These are phyloP conservation scores for Ochotona curzoniae DNA, from an alignment of 2,113 vertebrate genomes.

Conservation along the genomic window DNA sequence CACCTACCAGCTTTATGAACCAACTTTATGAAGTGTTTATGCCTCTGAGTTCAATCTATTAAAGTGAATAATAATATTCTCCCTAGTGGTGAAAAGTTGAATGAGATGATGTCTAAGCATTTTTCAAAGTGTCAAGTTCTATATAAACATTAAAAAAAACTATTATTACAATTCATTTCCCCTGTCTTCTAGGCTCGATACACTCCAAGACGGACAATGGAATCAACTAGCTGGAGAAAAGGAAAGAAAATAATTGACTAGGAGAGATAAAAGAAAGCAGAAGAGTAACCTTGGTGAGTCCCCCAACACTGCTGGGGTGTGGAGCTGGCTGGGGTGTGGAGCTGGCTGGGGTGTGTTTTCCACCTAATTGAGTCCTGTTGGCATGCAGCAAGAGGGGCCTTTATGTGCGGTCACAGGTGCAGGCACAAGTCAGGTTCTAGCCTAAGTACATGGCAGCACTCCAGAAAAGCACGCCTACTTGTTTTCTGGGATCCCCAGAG, in stretches of 20 bases:
- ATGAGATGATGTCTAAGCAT: not conserved
- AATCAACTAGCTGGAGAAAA: not conserved
- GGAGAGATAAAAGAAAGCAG: not conserved
- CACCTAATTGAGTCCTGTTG: not conserved
- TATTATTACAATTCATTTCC: not conserved
- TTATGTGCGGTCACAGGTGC: not conserved
- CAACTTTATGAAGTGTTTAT: not conserved
- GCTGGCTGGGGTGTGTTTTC: not conserved
- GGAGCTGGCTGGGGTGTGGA: not conserved
- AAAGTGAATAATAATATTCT: not conserved
- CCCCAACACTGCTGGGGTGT: too few species aligned
- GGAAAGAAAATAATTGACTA: not conserved
- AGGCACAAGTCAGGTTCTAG: not conserved
- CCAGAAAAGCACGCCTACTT: not conserved
- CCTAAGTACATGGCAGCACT: not conserved
- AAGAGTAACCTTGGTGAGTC: too few species aligned
- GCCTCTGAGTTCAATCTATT: not conserved
- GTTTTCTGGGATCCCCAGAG: not conserved
- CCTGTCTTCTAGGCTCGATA: not conserved
- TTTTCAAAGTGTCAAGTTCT: not conserved
- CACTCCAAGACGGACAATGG: not conserved
- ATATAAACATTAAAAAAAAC: not conserved
- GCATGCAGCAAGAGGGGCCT: not conserved
- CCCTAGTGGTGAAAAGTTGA: not conserved
- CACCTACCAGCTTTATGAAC: not conserved